Evolutionary conservation across 2,888 invertebrate genomes (phyloP).

Genomic region (Platypus cylindrus): DNA sequence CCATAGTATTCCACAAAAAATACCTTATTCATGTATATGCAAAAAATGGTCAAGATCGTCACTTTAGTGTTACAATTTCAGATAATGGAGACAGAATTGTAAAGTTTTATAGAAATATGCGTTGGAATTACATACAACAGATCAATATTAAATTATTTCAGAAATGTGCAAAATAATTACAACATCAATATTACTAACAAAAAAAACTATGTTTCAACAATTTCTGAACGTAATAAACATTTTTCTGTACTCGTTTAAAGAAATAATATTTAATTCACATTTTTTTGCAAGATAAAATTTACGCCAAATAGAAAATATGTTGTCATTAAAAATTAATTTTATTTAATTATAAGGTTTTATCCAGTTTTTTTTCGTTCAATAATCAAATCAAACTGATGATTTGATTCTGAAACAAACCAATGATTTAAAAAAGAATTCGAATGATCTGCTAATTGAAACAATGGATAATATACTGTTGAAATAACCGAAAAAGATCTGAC

Average conservation of each 20-base stretch:
- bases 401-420: slow-evolving; percentile 10
- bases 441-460: slow-evolving; percentile 21
- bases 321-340: slow-evolving; percentile 5
- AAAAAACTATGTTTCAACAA: slow-evolving; percentile 19
- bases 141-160: slow-evolving; percentile 30
- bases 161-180: slow-evolving; percentile 29
- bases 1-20: no score
- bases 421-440: slow-evolving; percentile 22
- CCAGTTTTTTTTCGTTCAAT: slow-evolving; percentile 5
- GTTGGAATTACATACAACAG: slow-evolving; percentile 27
- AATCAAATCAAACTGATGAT: slow-evolving; percentile 5
- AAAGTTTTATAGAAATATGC: no score
- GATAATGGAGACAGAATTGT: slow-evolving; percentile 2
- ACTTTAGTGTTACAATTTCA: background rate
- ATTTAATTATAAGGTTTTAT: slow-evolving; percentile 6
- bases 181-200: slow-evolving; percentile 16
- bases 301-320: slow-evolving; percentile 8
- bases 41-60: slow-evolving; percentile 1
- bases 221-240: slow-evolving; percentile 19
- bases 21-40: background rate
- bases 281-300: slow-evolving; percentile 14
- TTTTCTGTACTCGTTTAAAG: slow-evolving; percentile 2
- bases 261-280: background rate
- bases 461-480: slow-evolving; percentile 27
- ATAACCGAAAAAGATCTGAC: slow-evolving; percentile 21